Percentiles rank a stretch among this genome's conserved stretches.
These are phyloP conservation scores for Hemibagrus guttatus DNA, from an alignment of 2,797 vertebrate genomes.

Conservation along the genomic window DNA sequence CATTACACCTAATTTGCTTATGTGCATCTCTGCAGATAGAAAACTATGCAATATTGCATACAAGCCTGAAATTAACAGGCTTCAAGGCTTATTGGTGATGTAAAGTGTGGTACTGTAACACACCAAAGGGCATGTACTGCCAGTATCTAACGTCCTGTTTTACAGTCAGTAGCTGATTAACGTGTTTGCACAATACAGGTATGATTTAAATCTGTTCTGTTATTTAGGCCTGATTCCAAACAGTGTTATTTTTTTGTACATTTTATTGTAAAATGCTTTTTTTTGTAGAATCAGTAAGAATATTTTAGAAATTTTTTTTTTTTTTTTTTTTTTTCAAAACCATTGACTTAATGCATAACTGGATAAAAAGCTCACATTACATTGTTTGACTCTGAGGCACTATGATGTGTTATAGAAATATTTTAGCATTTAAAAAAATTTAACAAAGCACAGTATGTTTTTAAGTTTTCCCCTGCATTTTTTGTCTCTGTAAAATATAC, in stretches of 20 bases:
- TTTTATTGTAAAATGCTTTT: conserved; percentile 61
- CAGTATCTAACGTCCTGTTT: conserved; percentile 57
- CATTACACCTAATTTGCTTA: conserved; percentile 38
- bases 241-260: conserved; percentile 66
- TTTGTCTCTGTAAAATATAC: conserved; percentile 1
- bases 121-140: conserved; percentile 61
- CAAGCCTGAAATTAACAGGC: conserved; percentile 43
- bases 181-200: conserved; percentile 61
- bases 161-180: conserved; percentile 58
- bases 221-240: conserved; percentile 56
- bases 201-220: conserved; percentile 57
- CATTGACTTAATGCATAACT: conserved; percentile 32
- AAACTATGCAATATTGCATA: conserved; percentile 60
- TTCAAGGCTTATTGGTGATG: conserved; percentile 41
- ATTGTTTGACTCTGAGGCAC: conserved; percentile 27
- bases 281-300: conserved; percentile 55
- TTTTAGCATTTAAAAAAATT: conserved; percentile 35
- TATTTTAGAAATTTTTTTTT: conserved; percentile 44
- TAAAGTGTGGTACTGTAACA: conserved; percentile 41
- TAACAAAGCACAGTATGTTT: conserved; percentile 53
- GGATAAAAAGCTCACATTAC: conserved; percentile 24
- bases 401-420: conserved; percentile 20
- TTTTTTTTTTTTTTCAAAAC: conserved; percentile 20
- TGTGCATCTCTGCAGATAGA: conserved; percentile 36
- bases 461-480: conserved; percentile 26